Evolutionary conservation across 2,797 vertebrate genomes (phyloP), one percentile per base, ranked within the genome.

Genomic region (Phaenicophaeus curvirostris): DNA sequence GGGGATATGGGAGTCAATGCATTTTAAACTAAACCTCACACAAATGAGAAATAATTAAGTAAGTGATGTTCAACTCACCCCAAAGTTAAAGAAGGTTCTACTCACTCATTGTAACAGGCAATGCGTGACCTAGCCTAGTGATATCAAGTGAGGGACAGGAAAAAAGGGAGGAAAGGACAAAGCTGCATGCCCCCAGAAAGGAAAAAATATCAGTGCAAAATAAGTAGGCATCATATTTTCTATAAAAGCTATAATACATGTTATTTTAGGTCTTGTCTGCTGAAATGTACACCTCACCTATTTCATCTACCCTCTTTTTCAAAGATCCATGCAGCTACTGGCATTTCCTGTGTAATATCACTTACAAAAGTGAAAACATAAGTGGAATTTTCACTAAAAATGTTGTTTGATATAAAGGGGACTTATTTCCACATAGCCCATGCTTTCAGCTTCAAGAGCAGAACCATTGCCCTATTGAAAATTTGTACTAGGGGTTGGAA

Each of bases 381-480:
- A 95, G 77, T 93, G 96, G 91, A 96, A 96, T 97, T 95, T 96
- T 94, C 92, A 96, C 84, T 96, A 93, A 95, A 93, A 93, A 82
- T 85, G 7, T 80, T 93, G 48, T 90, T 93, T 89, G 85, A 94
- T 94, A 89, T 0, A 3, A 90, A 90, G 67, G 57, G 85, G 89
- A 81, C 33, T 85, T 87, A 69, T 87, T 96, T 90, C 67, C 77
- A 92, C 31, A 44, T 59, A 82, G 51, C 41, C 50, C 31, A 61
- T 2, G 4, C 50, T 88, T 88, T 90, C 42, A 73, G 50, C 37
- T 57, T 87, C 53, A 90, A 88, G 54, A 94, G 15, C 50, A 81
- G 85, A 92, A 76, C 25, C 19, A 54, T 5, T 85, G 48, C 53
- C 44, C 37, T 37, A 8, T 0, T 71, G 74, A 90, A 92, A 91